phyloP scores from a whole-genome alignment of 2,888 invertebrate species.

The Subacronicta megacephala region DNA sequence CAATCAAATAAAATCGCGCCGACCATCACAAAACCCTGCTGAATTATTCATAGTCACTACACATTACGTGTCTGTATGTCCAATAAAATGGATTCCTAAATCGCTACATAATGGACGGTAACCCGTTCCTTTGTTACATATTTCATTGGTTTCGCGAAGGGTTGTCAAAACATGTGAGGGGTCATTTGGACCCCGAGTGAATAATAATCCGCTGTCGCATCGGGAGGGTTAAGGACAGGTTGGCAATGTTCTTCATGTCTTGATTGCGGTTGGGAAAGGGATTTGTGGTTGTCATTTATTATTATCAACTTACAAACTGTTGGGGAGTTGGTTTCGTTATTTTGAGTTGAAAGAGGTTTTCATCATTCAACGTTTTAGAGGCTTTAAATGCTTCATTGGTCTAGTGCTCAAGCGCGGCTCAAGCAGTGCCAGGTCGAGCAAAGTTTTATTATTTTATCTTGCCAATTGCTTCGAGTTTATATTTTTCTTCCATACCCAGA shows the following conservation, averaged over 20 bases:
- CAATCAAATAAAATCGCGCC: constrained; percentile 69
- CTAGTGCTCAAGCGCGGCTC: too few relatives aligned
- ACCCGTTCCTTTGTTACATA: constrained; percentile 84
- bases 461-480: too few relatives aligned
- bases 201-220: constrained; percentile 62
- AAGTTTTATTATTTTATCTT: too few relatives aligned
- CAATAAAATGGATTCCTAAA: constrained; percentile 75
- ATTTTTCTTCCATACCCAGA: too few relatives aligned
- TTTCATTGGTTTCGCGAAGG: constrained; percentile 78
- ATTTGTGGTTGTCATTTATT: constrained; percentile 30
- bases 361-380: too few relatives aligned
- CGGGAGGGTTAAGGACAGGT: constrained; percentile 62
- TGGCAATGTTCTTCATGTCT: constrained; percentile 47
- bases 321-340: constrained; percentile 6
- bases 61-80: constrained; percentile 66
- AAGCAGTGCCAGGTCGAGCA: too few relatives aligned
- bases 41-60: constrained; percentile 71
- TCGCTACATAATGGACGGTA: constrained; percentile 71
- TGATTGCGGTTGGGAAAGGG: constrained; percentile 33
- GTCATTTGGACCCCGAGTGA: constrained; percentile 67
- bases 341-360: constrained; percentile 3
- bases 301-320: constrained; percentile 27
- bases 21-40: constrained; percentile 64
- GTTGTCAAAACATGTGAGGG: constrained; percentile 74
- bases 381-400: too few relatives aligned